Conservation (phyloP, 2,113 vertebrate genomes). For the Neolamprologus ventralis region DNA sequence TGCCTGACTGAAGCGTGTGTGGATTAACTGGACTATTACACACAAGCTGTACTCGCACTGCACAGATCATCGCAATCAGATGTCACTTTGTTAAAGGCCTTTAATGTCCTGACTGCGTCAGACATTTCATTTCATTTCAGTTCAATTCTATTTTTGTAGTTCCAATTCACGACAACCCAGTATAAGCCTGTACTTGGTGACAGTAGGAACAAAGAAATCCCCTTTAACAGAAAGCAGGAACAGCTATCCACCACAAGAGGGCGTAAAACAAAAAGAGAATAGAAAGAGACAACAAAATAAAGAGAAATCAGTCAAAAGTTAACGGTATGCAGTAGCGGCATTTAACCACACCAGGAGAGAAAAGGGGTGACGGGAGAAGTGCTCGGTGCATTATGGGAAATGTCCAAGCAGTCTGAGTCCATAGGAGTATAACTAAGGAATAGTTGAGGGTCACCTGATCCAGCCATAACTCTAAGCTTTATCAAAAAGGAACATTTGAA, state of each 20-base stretch:
- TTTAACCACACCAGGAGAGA: neutral
- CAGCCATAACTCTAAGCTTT: neutral
- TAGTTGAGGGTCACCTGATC: neutral
- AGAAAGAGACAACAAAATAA: rapidly evolving
- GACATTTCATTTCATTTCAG: rapidly evolving
- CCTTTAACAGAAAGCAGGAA: neutral
- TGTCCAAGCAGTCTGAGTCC: neutral
- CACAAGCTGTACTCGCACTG: too few species aligned
- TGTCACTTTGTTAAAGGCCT: neutral
- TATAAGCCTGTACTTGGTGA: neutral
- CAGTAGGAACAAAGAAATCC: neutral
- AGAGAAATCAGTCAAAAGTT: neutral
- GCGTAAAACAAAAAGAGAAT: rapidly evolving
- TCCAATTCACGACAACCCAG: neutral
- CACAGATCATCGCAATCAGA: too few species aligned
- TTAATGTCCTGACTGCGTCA: neutral
- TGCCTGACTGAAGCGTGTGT: neutral
- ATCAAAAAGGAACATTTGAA: neutral
- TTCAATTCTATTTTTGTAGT: neutral
- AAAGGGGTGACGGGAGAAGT: neutral
- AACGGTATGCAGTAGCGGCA: rapidly evolving
- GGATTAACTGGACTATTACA: neutral
- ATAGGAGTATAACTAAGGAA: rapidly evolving
- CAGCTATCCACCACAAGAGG: neutral
- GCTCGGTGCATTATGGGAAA: neutral